Conservation (phyloP, 1,140 invertebrate species). For the Aricia agestis region DNA sequence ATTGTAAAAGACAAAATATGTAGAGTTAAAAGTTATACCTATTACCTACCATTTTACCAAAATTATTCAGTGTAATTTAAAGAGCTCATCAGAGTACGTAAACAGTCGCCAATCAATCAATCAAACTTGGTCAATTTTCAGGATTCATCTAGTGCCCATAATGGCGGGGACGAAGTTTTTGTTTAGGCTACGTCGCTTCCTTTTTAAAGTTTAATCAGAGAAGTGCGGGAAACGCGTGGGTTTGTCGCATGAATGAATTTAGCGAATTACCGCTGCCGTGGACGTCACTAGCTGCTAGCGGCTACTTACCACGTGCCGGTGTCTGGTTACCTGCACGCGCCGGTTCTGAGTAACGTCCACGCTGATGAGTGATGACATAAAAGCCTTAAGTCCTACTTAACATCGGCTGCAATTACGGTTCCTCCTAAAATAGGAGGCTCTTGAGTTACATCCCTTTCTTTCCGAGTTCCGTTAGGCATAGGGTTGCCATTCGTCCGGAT, state of each 20-base stretch:
- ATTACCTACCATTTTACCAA: too few species aligned
- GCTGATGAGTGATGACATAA: not conserved
- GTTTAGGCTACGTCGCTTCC: constrained; percentile 51
- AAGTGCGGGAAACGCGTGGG: constrained; percentile 46
- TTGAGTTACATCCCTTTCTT: too few species aligned
- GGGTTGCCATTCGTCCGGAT: too few species aligned
- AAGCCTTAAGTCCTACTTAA: not conserved
- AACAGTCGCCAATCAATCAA: not conserved
- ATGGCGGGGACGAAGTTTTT: constrained; percentile 24
- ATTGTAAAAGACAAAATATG: too few species aligned
- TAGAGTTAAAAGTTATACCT: too few species aligned
- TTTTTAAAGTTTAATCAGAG: constrained; percentile 51
- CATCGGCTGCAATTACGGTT: not conserved
- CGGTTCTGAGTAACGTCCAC: too few species aligned
- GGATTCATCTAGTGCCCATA: not conserved
- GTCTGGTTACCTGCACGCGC: not conserved
- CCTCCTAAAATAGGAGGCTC: too few species aligned
- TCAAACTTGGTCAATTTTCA: too few species aligned
- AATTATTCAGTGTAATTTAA: too few species aligned
- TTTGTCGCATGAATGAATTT: constrained; percentile 60
- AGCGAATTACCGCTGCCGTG: constrained; percentile 29
- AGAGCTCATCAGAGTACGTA: too few species aligned
- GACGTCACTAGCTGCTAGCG: not conserved
- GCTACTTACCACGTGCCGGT: not conserved
- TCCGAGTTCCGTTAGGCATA: too few species aligned